phyloP scores from a whole-genome alignment of 1,140 invertebrate species.

The Leguminivora glycinivorella region DNA sequence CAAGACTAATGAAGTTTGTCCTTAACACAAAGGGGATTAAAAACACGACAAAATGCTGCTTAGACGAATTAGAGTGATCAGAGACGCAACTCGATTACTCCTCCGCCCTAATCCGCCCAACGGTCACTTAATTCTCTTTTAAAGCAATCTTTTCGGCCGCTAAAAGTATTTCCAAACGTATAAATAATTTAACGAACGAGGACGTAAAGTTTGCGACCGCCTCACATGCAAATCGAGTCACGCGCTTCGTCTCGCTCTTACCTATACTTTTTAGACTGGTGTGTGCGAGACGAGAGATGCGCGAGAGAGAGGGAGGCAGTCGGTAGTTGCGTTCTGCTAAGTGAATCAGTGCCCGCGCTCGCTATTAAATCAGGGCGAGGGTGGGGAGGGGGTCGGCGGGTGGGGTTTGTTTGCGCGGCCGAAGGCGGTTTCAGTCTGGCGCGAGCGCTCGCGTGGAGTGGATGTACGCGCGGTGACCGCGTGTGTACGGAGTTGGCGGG shows the following conservation, averaged over 20 bases:
- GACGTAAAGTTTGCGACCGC: conserved; percentile 76
- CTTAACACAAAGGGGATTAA: conserved; percentile 11
- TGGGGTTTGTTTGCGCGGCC: conserved; percentile 73
- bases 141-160: conserved; percentile 71
- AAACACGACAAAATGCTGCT: conserved; percentile 29
- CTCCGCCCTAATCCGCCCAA: conserved; percentile 52
- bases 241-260: conserved; percentile 58
- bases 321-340: conserved; percentile 73
- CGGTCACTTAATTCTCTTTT: conserved; percentile 71
- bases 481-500: conserved; percentile 66
- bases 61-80: conserved; percentile 30
- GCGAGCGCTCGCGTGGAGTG: conserved; percentile 50
- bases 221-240: conserved; percentile 74
- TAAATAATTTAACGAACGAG: conserved; percentile 78
- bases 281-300: conserved; percentile 34
- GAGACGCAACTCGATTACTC: conserved; percentile 54
- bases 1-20: conserved; percentile 13
- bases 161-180: conserved; percentile 77
- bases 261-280: conserved; percentile 31
- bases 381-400: conserved; percentile 70
- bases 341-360: conserved; percentile 77
- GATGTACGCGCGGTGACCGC: conserved; percentile 71
- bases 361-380: conserved; percentile 76
- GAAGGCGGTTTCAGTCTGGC: conserved; percentile 69
- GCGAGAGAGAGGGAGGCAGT: conserved; percentile 56